These are phyloP conservation scores for Entomyzon cyanotis DNA, from an alignment of 2,113 vertebrate genomes.

Conservation along the genomic window DNA sequence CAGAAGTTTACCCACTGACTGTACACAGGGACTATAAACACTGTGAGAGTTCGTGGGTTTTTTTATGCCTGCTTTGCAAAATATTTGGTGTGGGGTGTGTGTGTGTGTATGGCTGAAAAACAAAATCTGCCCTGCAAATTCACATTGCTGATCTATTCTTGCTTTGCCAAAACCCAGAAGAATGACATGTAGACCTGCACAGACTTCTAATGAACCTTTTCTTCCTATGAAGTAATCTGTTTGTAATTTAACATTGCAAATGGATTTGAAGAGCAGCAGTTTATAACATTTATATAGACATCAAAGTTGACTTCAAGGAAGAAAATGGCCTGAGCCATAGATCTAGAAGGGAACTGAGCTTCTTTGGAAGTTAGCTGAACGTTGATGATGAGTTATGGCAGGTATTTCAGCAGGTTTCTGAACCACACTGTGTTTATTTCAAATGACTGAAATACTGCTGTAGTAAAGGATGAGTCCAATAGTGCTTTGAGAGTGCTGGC, in stretches of 20 bases:
- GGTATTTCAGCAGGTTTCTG: not conserved
- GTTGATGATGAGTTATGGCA: not conserved
- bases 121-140: not conserved
- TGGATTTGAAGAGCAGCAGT: not conserved
- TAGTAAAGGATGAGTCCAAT: not conserved
- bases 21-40: not conserved
- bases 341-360: not conserved
- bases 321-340: not conserved
- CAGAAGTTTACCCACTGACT: not conserved
- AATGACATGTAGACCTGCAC: not conserved
- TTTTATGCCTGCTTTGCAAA: conserved; percentile 3
- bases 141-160: not conserved
- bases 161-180: not conserved
- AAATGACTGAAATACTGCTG: not conserved
- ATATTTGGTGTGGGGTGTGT: not conserved
- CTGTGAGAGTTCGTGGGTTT: not conserved
- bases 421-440: not conserved
- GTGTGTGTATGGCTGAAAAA: not conserved
- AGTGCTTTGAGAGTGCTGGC: not conserved
- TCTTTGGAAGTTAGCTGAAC: not conserved
- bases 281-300: not conserved
- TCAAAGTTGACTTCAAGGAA: not conserved
- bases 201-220: conserved; percentile 16
- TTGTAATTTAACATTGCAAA: conserved; percentile 33
- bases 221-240: not conserved